phyloP scores from a whole-genome alignment of 2,888 invertebrate species.

The Tenthredo scrophulariae region DNA sequence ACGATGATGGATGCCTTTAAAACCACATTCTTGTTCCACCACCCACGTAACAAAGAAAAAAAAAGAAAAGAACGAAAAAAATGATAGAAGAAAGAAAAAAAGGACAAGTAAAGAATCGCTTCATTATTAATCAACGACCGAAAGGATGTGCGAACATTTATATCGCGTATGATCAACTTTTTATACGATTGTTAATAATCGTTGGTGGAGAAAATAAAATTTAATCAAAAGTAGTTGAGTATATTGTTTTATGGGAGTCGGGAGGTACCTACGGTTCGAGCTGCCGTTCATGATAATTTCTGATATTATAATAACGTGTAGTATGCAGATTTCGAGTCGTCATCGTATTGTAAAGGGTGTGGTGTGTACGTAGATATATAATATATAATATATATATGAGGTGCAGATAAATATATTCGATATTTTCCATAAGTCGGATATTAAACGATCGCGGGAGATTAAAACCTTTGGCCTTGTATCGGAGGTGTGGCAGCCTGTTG shows the following conservation, averaged over 20 bases:
- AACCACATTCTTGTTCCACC: slow-evolving; percentile 47
- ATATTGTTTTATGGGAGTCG: background rate
- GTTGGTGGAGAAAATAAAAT: background rate
- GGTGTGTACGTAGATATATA: background rate
- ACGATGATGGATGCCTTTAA: slow-evolving; percentile 52
- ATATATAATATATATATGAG: background rate
- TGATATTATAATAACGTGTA: background rate
- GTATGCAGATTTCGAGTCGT: background rate
- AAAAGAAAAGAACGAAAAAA: background rate
- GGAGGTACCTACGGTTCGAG: no score
- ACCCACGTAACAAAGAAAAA: background rate
- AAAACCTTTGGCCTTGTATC: slow-evolving; percentile 30
- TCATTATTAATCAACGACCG: background rate
- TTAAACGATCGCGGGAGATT: slow-evolving; percentile 5
- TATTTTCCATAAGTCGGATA: slow-evolving; percentile 45
- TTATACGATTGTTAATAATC: background rate
- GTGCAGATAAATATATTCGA: background rate
- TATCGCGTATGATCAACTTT: background rate
- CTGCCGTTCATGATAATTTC: no score
- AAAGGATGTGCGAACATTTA: background rate
- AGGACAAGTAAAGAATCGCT: background rate
- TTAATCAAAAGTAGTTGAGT: background rate
- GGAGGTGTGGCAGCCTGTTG: slow-evolving; percentile 22
- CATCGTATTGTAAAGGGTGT: background rate
- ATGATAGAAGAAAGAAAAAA: background rate